phyloP scores from a whole-genome alignment of 2,888 invertebrate genomes.

The Lycaena phlaeas region DNA sequence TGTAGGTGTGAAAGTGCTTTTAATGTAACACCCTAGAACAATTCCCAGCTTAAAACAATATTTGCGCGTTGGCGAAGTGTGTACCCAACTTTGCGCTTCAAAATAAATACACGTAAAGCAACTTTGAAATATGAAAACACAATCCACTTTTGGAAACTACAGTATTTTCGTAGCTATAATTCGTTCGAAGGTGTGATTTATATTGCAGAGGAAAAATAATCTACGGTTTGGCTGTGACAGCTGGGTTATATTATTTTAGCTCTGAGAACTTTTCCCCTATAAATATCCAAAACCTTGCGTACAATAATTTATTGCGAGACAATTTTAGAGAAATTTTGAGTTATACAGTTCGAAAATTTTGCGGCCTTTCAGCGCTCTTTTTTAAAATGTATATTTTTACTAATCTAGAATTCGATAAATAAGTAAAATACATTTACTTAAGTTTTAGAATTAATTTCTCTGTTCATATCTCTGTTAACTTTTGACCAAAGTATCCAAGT shows the following conservation, averaged over 20 bases:
- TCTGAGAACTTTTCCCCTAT: neutral
- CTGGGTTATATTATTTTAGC: slow-evolving; percentile 5
- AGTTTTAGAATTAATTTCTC: no score
- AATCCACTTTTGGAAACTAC: slow-evolving; percentile 8
- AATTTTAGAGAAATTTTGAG: no score
- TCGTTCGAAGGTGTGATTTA: slow-evolving; percentile 4
- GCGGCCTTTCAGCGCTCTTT: no score
- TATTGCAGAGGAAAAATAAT: slow-evolving; percentile 7
- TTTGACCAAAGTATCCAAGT: no score
- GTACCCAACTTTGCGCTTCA: slow-evolving; percentile 7
- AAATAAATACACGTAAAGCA: slow-evolving; percentile 12
- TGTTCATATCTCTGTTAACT: no score
- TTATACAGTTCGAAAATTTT: no score
- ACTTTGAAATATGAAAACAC: slow-evolving; percentile 11
- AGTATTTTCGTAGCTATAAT: neutral
- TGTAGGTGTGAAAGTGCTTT: neutral
- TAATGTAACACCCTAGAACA: slow-evolving; percentile 1
- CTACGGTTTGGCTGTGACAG: slow-evolving; percentile 6
- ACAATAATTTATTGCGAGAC: neutral
- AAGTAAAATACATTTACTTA: no score
- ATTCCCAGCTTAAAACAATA: slow-evolving; percentile 11
- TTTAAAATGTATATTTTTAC: no score
- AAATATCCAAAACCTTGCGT: neutral
- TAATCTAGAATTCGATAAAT: no score
- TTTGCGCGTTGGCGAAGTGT: slow-evolving; percentile 8